Percentiles rank a stretch among this genome's conserved stretches.
These are phyloP conservation scores for Acanthornis magna DNA, from an alignment of 2,797 vertebrate genomes.

Conservation along the genomic window DNA sequence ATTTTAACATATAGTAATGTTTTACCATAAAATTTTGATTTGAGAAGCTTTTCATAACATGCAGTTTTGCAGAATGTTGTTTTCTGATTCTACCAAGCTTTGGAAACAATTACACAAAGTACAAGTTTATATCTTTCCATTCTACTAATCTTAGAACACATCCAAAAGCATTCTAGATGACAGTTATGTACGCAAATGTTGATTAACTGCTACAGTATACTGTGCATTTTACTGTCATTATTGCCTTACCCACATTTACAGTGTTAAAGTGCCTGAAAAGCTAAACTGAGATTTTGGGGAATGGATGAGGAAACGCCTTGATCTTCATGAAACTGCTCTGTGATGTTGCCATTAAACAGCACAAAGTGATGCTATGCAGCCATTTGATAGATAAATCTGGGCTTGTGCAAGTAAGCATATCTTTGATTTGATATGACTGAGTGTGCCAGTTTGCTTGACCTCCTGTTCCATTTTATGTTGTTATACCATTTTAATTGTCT, in stretches of 20 bases:
- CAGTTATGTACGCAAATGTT: background rate
- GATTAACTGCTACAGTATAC: background rate
- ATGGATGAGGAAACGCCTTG: background rate
- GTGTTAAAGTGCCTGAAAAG: fast-evolving
- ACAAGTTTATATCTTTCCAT: background rate
- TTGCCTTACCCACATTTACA: background rate
- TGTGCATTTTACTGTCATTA: background rate
- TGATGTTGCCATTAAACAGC: background rate
- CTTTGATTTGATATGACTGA: background rate
- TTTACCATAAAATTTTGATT: background rate
- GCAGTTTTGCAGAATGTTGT: background rate
- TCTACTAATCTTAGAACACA: background rate
- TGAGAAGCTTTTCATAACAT: background rate
- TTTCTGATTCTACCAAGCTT: background rate
- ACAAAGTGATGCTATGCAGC: background rate
- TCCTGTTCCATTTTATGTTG: background rate
- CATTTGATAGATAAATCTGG: background rate
- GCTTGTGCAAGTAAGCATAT: background rate
- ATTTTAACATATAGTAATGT: background rate
- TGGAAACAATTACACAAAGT: background rate
- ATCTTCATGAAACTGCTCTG: background rate
- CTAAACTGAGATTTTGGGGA: background rate
- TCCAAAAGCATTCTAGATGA: background rate
- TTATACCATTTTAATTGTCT: background rate
- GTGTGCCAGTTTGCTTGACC: background rate